These are phyloP conservation scores for Heliopora coerulea DNA, from an alignment of 92 coral and sea anemone genomes.

Conservation along the genomic window DNA sequence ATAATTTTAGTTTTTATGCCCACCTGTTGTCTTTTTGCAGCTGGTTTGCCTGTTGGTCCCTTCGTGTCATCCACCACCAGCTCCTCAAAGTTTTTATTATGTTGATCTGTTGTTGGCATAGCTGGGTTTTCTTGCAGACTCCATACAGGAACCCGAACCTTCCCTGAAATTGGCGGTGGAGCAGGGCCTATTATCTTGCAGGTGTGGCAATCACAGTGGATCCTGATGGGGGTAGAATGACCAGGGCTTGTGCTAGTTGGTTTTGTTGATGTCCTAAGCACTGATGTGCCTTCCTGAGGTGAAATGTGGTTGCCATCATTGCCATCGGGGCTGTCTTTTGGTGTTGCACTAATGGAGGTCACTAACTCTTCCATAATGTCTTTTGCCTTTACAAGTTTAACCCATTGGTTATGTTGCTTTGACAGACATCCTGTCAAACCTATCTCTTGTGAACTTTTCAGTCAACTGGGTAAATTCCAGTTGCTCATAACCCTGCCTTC, in stretches of 20 bases:
- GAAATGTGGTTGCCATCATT: no score
- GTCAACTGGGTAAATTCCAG: constrained; percentile 9
- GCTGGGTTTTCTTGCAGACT: neutral
- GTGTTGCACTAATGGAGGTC: no score
- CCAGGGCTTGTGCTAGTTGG: no score
- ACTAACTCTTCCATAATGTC: no score
- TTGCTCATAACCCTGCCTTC: neutral
- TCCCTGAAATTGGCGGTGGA: neutral
- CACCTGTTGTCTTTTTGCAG: no score
- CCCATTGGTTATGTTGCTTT: neutral
- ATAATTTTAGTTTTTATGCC: no score
- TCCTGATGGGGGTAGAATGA: no score
- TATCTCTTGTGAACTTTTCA: neutral
- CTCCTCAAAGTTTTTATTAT: constrained; percentile 4
- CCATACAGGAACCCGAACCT: neutral
- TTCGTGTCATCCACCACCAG: neutral
- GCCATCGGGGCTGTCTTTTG: no score
- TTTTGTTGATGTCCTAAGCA: neutral
- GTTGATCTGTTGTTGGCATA: neutral
- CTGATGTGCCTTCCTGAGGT: neutral
- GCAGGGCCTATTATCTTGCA: neutral
- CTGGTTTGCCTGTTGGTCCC: no score
- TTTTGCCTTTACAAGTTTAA: neutral
- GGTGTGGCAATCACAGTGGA: no score
- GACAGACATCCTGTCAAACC: neutral